Conservation (phyloP, 2,797 vertebrate genomes). For the Neomorphus geoffroyi region DNA sequence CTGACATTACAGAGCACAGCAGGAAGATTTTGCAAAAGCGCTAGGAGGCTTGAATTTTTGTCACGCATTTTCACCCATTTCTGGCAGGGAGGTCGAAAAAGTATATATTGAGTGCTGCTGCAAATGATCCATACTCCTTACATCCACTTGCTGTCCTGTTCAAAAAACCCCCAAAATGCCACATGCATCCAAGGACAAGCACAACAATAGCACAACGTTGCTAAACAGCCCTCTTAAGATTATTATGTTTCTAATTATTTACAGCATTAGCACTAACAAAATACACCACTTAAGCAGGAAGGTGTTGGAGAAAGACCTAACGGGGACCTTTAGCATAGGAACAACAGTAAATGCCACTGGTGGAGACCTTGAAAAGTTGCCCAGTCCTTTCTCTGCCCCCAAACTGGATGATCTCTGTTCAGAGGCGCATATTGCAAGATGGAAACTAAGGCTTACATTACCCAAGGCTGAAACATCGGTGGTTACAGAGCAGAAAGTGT, state of each 20-base stretch:
- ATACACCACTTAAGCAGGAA: not conserved
- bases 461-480: not conserved
- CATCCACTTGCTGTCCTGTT: conserved; percentile 15
- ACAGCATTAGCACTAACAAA: not conserved
- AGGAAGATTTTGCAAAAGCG: not conserved
- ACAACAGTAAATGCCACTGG: not conserved
- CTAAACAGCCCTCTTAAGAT: not conserved
- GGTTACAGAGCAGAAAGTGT: not conserved
- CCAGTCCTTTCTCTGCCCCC: not conserved
- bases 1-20: not conserved
- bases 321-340: not conserved
- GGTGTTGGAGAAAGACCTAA: not conserved
- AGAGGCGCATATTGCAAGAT: not conserved
- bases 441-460: not conserved
- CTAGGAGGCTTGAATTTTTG: not conserved
- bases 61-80: not conserved
- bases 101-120: not conserved
- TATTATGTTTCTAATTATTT: not conserved
- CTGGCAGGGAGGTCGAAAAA: conserved; percentile 29
- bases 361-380: not conserved
- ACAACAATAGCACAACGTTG: not conserved
- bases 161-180: not conserved
- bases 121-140: not conserved
- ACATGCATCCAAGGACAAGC: not conserved
- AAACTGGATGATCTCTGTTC: not conserved